A percentile compares a stretch with the other conserved stretches of the same genome.
Conservation (phyloP, 2,797 vertebrate species). For the Iguana delicatissima region DNA sequence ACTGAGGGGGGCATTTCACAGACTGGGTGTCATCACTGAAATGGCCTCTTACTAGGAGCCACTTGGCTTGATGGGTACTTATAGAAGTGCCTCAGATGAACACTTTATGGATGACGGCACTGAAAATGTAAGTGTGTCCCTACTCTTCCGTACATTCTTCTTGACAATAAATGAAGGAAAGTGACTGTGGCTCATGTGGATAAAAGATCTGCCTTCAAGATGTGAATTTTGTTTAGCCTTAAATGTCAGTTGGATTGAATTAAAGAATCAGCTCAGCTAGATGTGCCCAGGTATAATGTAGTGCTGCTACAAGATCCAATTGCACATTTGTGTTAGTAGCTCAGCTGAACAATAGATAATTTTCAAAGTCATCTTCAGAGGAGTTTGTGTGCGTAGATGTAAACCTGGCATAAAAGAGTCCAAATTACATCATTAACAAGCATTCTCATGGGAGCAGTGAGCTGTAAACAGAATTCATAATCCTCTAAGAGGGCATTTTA, state of each 20-base stretch:
- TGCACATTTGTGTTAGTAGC: conserved; percentile 26
- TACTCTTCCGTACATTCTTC: not conserved
- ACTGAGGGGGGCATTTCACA: too few relatives aligned
- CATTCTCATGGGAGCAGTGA: not conserved
- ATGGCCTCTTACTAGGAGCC: too few relatives aligned
- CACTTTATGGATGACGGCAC: too few relatives aligned
- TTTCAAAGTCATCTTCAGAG: not conserved
- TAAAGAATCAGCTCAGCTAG: conserved; percentile 6
- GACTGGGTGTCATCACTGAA: too few relatives aligned
- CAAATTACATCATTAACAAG: conserved; percentile 18
- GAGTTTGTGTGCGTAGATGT: not conserved
- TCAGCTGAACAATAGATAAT: not conserved
- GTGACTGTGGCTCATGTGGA: not conserved
- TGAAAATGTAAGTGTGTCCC: not conserved
- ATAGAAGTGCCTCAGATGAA: too few relatives aligned
- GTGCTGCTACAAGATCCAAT: not conserved
- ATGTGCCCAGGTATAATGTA: not conserved
- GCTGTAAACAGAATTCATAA: conserved; percentile 6
- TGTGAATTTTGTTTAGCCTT: conserved; percentile 18
- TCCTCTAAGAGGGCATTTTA: not conserved
- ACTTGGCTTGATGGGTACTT: too few relatives aligned
- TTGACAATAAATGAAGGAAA: not conserved
- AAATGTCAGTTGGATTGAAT: not conserved
- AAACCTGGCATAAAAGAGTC: conserved; percentile 7
- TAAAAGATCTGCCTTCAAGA: not conserved